These are phyloP conservation scores for Suncus etruscus DNA, from an alignment of 2,113 vertebrate genomes.

Conservation along the genomic window DNA sequence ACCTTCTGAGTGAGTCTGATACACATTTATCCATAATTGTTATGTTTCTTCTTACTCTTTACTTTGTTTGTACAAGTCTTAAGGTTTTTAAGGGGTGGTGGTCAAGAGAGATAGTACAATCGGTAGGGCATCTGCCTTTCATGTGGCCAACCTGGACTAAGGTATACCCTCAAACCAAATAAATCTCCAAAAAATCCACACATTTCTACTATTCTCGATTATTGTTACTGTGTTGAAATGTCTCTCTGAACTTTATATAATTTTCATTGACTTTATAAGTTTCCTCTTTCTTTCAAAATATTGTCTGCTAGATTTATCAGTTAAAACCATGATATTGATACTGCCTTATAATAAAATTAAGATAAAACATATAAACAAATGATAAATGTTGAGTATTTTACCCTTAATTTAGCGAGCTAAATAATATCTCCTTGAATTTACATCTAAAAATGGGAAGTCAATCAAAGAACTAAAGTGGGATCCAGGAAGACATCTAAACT, in stretches of 20 bases:
- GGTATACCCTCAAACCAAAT: too few relatives aligned
- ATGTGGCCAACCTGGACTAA: too few relatives aligned
- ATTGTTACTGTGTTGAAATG: conserved; percentile 8
- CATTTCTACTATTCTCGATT: neutral
- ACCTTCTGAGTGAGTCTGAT: neutral
- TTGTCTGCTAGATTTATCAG: neutral
- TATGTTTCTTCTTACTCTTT: neutral
- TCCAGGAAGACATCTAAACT: neutral
- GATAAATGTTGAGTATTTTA: conserved; percentile 17
- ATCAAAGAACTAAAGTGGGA: neutral
- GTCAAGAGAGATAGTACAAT: too few relatives aligned
- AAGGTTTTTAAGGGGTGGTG: neutral
- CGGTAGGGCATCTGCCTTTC: too few relatives aligned
- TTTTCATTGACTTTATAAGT: neutral
- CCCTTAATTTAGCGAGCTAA: neutral
- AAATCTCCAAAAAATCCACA: too few relatives aligned
- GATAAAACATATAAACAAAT: neutral
- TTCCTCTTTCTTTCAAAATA: neutral
- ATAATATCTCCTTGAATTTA: neutral
- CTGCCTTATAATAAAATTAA: conserved; percentile 39
- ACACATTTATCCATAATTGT: neutral
- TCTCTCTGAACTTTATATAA: neutral
- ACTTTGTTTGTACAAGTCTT: neutral
- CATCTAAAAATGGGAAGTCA: neutral
- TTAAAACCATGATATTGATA: neutral